Evolutionary conservation across 2,113 vertebrate species (phyloP).

Genomic region (Erinaceus europaeus): DNA sequence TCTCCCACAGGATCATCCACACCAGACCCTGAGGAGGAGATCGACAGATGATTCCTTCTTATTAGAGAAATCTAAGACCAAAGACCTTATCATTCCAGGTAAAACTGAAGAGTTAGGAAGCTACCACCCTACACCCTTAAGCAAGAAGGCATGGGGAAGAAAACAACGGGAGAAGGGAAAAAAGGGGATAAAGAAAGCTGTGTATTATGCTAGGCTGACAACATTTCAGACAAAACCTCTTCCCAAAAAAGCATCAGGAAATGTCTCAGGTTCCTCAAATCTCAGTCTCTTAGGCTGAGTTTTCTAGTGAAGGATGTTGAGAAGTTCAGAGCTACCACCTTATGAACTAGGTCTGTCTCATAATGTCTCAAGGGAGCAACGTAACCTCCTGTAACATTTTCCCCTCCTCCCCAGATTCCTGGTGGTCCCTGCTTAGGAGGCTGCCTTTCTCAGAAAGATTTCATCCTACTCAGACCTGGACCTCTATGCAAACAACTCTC

Average conservation of each 20-base stretch:
- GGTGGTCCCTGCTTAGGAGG: neutral
- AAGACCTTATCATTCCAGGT: neutral
- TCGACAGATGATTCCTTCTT: neutral
- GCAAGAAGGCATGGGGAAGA: constrained; percentile 27
- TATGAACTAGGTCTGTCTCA: neutral
- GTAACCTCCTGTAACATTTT: neutral
- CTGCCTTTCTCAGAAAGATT: neutral
- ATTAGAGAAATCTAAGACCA: constrained; percentile 8
- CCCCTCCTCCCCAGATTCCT: neutral
- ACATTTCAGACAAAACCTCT: neutral
- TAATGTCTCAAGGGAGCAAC: constrained; percentile 6
- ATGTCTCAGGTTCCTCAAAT: neutral
- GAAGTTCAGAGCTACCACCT: neutral
- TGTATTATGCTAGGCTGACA: neutral
- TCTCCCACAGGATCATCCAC: constrained; percentile 95
- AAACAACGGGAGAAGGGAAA: constrained; percentile 26
- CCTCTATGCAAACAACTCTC: neutral
- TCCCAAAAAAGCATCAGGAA: neutral
- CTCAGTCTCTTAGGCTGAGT: neutral
- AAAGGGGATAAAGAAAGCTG: constrained; percentile 13
- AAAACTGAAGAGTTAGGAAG: constrained; percentile 20
- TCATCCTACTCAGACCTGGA: neutral
- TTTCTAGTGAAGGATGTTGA: neutral
- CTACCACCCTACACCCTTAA: neutral
- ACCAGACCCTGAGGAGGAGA: constrained; percentile 85